Conservation (phyloP, 2,888 invertebrate genomes). For the Pollenia angustigena region DNA sequence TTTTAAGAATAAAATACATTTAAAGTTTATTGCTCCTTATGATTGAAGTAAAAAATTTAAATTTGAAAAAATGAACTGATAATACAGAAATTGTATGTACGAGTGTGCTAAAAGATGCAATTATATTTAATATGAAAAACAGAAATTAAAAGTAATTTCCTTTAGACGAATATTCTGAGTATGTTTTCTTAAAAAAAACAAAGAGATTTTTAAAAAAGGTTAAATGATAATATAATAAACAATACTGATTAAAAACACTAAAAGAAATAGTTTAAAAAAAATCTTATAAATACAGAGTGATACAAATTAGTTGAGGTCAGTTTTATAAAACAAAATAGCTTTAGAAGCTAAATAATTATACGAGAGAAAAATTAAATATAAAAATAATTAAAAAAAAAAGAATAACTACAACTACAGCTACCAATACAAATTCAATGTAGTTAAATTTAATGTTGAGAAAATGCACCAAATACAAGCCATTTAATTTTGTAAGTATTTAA, state of each 20-base stretch:
- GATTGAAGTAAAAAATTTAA: constrained; percentile 49
- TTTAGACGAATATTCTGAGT: constrained; percentile 8
- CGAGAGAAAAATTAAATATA: constrained; percentile 8
- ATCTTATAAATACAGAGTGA: constrained; percentile 25
- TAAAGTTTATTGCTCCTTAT: constrained; percentile 69
- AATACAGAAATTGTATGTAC: constrained; percentile 58
- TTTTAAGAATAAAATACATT: constrained; percentile 56
- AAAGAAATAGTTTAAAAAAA: constrained; percentile 23
- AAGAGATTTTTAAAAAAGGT: background rate
- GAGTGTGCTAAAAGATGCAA: constrained; percentile 19
- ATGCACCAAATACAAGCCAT: background rate
- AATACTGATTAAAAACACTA: constrained; percentile 19
- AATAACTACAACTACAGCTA: constrained; percentile 48
- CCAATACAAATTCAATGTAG: constrained; percentile 8
- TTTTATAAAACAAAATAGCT: constrained; percentile 38
- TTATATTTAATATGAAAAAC: constrained; percentile 18
- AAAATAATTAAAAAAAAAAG: constrained; percentile 38
- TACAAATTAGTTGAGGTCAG: background rate
- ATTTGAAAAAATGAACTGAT: constrained; percentile 50
- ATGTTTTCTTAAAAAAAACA: background rate
- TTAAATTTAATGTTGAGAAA: constrained; percentile 4
- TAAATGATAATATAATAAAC: background rate
- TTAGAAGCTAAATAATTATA: constrained; percentile 61
- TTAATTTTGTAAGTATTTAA: background rate
- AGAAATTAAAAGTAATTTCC: background rate